Base-by-base conservation (phyloP, 2,888 invertebrate species). In the Pammene aurita region DNA sequence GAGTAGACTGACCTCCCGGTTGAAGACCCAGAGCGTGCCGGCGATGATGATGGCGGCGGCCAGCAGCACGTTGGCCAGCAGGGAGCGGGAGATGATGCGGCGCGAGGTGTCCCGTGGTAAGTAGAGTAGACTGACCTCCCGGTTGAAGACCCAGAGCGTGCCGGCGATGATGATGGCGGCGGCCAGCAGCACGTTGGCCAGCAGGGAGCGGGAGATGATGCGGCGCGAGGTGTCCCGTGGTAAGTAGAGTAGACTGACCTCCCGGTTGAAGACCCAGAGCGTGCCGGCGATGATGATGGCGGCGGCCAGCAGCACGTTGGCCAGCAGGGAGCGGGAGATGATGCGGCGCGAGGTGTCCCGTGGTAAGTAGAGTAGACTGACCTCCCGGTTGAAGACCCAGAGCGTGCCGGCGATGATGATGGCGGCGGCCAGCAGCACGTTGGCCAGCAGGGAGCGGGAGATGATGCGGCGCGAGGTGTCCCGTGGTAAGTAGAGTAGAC, bases 11-110 rank as follows among this genome's bases (percentile, higher is more conserved):
- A 97, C 97, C 95, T 99, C 99, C 80, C 96, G 94, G 84, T 98
- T 98, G 87, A 99, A 99, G 14, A 99, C 98, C 97, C 98, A 99
- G 14, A 99, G 93, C 0, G 99, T 99, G 65, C 99, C 99, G 10
- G 96, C 94, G 71, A 99, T 98, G 80, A 99, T 99, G 81, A 99
- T 97, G 75, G 95, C 93, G 13, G 99, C 98, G 0, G 99, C 98
- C 13, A 98, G 92, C 63, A 99, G 91, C 55, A 99, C 98, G 88
- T 98, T 98, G 35, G 96, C 88, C 57, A 99, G 95, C 56, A 99
- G 93, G 4, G 26, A 26, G 26, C 26, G 26, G 26, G 26, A 26
- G 26, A 26, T 26, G 38, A 7, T 38, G 5, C 38, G 2, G 0
- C 38, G 2, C 2, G 38, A 7, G 6, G 38, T 38, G 6, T 26